Base-by-base conservation (phyloP, 2,888 invertebrate species). In the Chrysodeixis includens region DNA sequence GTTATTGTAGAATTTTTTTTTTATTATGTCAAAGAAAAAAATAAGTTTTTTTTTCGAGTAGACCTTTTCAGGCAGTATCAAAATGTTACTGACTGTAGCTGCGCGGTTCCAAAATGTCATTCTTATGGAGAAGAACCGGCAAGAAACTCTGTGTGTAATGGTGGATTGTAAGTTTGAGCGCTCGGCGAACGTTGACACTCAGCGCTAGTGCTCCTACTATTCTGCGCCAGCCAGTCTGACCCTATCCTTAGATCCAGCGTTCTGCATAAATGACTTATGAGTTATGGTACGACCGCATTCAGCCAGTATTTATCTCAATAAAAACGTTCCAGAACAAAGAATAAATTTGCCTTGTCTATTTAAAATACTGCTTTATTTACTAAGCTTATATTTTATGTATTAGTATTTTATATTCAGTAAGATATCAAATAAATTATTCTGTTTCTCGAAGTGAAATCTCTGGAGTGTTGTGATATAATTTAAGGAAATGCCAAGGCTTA, bases 361-460 rank as follows among this genome's bases (percentile, higher is more conserved):
- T 46, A n/a, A 46, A 53, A 60, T 22, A 20, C 26, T 14, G 26
- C 7, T 52, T 26, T 26, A 52, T 52, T 52, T 52, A 22, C 26
- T 26, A 22, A 49, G 18, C 22, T n/a, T 52, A 62, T 59, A 55
- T 62, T 52, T 55, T 32, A 53, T 49, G n/a, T 32, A 57, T 53
- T 16, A 40, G 4, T 35, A 9, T 55, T 20, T 20, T 59, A 30
- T 63, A 53, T 52, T 12, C 49, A 1, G 40, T 20, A 26, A 63
- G 35, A 66, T 78, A 67, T 69, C 49, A 26, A 44, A 54, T 62
- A 74, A 79, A 79, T 79, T 56, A 76, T 73, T 71, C 66, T 30
- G 51, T 72, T 63, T 66, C 40, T 20, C 62, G 40, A 57, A 71
- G 53, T 60, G 20, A 59, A 70, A 71, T 66, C 62, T 62, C 76